Base-by-base conservation (phyloP, 2,797 vertebrate species). In the Sciurus carolinensis region DNA sequence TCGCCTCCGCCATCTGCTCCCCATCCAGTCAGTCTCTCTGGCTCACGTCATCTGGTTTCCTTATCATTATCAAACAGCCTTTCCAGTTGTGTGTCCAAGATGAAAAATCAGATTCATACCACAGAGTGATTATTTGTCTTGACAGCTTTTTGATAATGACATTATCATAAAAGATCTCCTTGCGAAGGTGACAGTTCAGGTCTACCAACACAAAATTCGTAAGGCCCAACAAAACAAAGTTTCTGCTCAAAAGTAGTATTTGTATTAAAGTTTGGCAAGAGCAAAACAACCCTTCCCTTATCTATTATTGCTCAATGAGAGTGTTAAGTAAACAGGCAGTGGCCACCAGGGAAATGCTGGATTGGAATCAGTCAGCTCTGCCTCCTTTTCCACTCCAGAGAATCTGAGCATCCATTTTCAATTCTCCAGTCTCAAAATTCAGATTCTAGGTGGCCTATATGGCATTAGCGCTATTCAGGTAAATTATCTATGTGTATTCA, bases 161-260 rank as follows among this genome's bases (percentile, higher is more conserved):
- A 42, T 22, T 39, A 39, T 52, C 90, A 94, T 36, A 72, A 93
- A 42, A 64, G 15, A 1, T 30, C 79, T 91, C 36, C 71, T 59
- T 47, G 75, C 5, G 82, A 77, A 90, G 42, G 64, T n/a, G 57
- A 52, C n/a, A 1, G 7, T n/a, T 36, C 59, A 81, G 30, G 62
- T 1, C 12, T 73, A 44, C 22, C 26, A 90, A 82, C 8, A 64
- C 17, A 66, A 73, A 82, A 87, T 30, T 42, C 22, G 47, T 50
- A 52, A 95, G 90, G 67, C 64, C 42, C 77, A 86, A 82, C 14
- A 36, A 83, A 59, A 89, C 33, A 39, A 93, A 90, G 12, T 39
- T 84, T 67, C 36, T 73, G 47, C 36, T 76, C 87, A 33, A 76
- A 84, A 83, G 66, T 47, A 75, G 36, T 79, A 75, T 47, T 89